Evolutionary conservation across 1,140 invertebrate genomes (phyloP).

Genomic region (Harlomillsia oculata): DNA sequence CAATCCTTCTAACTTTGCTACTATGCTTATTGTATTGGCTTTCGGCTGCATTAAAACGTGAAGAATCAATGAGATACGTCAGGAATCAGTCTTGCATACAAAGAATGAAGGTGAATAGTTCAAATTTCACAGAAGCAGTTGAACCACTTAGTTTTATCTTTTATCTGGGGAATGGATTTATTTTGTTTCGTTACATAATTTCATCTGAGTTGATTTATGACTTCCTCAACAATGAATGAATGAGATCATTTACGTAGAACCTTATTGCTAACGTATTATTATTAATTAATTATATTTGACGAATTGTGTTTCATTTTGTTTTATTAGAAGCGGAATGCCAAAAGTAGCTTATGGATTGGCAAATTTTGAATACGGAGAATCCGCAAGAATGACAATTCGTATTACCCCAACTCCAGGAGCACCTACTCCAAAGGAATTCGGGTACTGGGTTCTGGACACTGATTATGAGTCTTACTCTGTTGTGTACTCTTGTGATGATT

Average conservation of each 20-base stretch:
- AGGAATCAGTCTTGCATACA: too few species aligned
- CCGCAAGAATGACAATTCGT: conserved; percentile 32
- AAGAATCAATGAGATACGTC: too few species aligned
- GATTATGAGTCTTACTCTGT: conserved; percentile 41
- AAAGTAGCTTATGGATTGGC: conserved; percentile 34
- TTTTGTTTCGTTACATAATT: too few species aligned
- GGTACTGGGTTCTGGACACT: conserved; percentile 40
- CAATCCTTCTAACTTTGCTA: too few species aligned
- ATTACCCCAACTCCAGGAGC: conserved; percentile 26
- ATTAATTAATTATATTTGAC: not conserved
- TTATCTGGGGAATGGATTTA: too few species aligned
- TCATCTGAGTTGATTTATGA: not conserved
- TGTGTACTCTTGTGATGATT: conserved; percentile 37
- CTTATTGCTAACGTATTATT: not conserved
- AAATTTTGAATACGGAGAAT: conserved; percentile 36
- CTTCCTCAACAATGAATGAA: too few species aligned
- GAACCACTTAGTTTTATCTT: too few species aligned
- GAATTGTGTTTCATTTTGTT: not conserved
- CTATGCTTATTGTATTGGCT: not conserved
- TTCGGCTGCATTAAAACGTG: conserved; percentile 18
- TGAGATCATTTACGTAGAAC: too few species aligned
- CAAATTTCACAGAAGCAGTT: conserved; percentile 1
- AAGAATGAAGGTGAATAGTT: conserved; percentile 29
- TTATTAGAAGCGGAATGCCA: conserved; percentile 33
- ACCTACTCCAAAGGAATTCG: conserved; percentile 24